Conservation (phyloP, 64 coral and sea anemone genomes). For the Catalaphyllia jardinei region DNA sequence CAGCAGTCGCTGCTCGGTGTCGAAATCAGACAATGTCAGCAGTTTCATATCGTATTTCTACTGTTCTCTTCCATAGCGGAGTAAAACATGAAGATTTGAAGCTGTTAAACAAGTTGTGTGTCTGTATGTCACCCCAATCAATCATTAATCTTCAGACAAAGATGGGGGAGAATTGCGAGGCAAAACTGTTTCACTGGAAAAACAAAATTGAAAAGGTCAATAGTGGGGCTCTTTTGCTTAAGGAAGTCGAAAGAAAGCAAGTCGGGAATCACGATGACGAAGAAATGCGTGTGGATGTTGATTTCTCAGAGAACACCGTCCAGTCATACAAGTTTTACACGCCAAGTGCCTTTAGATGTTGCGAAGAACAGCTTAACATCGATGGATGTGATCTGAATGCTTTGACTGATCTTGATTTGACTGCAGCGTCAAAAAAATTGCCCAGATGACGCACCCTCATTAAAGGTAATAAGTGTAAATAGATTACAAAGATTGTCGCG, state of each 20-base stretch:
- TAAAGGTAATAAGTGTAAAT: slow-evolving; percentile 9
- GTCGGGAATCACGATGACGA: no score
- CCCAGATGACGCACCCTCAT: neutral
- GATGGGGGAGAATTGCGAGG: slow-evolving; percentile 64
- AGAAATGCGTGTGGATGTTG: no score
- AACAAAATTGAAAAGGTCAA: slow-evolving; percentile 4
- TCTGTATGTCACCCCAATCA: slow-evolving; percentile 35
- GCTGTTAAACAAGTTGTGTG: slow-evolving; percentile 47
- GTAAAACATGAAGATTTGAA: slow-evolving; percentile 43
- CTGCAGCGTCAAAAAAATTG: neutral
- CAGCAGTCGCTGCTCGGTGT: slow-evolving; percentile 14
- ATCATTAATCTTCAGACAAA: slow-evolving; percentile 62
- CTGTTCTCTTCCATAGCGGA: slow-evolving; percentile 53
- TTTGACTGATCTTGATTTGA: slow-evolving; percentile 22
- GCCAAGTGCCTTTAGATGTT: neutral
- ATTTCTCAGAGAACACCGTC: no score
- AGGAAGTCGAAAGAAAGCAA: no score
- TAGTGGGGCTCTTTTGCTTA: no score
- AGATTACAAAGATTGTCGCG: no score
- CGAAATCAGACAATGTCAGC: slow-evolving; percentile 57
- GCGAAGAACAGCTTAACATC: slow-evolving; percentile 5
- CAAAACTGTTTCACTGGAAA: slow-evolving; percentile 59
- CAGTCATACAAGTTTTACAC: neutral
- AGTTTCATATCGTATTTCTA: slow-evolving; percentile 37
- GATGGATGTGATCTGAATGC: slow-evolving; percentile 13